A percentile compares a stretch with the other conserved stretches of the same genome.
These are phyloP conservation scores for Siniperca scherzeri DNA, from an alignment of 2,797 vertebrate genomes.

Conservation along the genomic window DNA sequence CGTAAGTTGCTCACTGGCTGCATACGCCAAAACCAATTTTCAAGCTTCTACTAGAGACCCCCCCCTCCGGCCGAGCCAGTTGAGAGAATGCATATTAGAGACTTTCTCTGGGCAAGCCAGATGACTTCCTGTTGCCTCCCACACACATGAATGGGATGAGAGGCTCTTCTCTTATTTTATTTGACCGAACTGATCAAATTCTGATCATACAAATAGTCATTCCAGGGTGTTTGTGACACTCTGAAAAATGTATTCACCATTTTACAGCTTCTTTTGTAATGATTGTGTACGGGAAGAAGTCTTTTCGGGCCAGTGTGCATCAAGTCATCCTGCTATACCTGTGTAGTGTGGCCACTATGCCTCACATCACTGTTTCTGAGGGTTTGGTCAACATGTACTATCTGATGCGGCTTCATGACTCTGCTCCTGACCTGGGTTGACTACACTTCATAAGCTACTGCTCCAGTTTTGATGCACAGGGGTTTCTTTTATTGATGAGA, in stretches of 20 bases:
- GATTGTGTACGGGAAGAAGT: background rate
- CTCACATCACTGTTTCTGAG: background rate
- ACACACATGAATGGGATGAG: background rate
- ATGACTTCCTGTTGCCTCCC: constrained; percentile 6
- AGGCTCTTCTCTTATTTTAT: background rate
- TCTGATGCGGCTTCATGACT: background rate
- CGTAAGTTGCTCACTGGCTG: background rate
- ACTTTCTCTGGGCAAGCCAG: constrained; percentile 5
- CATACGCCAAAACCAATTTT: background rate
- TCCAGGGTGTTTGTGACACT: background rate
- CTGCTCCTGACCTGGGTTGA: background rate
- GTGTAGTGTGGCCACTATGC: background rate
- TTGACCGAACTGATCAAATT: background rate
- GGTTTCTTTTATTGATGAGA: background rate
- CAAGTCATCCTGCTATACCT: background rate
- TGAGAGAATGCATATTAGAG: constrained; percentile 2
- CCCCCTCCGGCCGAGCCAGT: background rate
- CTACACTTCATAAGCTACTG: background rate
- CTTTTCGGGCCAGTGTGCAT: background rate
- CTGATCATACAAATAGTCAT: background rate
- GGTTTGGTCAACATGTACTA: background rate
- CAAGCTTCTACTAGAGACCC: background rate
- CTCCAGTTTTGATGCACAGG: background rate
- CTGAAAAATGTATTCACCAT: background rate
- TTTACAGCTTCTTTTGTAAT: background rate